A percentile compares a stretch with the other conserved stretches of the same genome.
Evolutionary conservation across 1,140 invertebrate species (phyloP).

Genomic region (Sinella curviseta): DNA sequence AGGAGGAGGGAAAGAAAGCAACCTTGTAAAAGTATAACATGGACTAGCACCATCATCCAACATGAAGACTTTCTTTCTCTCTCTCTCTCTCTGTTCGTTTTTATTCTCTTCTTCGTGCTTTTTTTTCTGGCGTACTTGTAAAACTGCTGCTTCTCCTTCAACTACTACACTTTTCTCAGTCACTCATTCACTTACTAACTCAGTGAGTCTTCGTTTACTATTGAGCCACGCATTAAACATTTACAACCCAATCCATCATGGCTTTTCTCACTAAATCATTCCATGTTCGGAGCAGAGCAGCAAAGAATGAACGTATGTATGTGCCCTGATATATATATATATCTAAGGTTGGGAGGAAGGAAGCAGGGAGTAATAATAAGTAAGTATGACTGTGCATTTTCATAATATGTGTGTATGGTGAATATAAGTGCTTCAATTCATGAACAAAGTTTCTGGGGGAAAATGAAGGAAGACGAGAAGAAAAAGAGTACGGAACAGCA

Average conservation of each 20-base stretch:
- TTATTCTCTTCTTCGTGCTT: too few relatives aligned
- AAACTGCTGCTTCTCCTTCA: neutral
- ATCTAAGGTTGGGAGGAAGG: too few relatives aligned
- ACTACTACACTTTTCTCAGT: neutral
- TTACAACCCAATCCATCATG: conserved; percentile 25
- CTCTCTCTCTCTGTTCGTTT: neutral
- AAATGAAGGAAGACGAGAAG: too few relatives aligned
- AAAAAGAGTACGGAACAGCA: too few relatives aligned
- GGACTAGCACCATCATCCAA: conserved; percentile 5
- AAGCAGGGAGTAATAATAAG: too few relatives aligned
- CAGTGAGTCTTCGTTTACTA: conserved; percentile 1
- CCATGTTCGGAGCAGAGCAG: neutral
- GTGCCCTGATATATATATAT: too few relatives aligned
- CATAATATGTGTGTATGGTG: too few relatives aligned
- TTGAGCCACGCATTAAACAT: conserved; percentile 23
- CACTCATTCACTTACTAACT: conserved; percentile 14
- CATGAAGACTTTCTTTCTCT: neutral
- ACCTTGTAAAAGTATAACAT: too few relatives aligned
- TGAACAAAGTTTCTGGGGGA: too few relatives aligned
- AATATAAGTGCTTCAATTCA: too few relatives aligned
- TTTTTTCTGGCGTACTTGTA: too few relatives aligned
- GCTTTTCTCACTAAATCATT: conserved; percentile 27
- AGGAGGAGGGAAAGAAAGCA: conserved; percentile 10
- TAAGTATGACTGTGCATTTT: too few relatives aligned
- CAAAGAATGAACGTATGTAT: neutral